These are phyloP conservation scores for Chironomus tepperi DNA, from an alignment of 1,140 invertebrate genomes.

Conservation along the genomic window DNA sequence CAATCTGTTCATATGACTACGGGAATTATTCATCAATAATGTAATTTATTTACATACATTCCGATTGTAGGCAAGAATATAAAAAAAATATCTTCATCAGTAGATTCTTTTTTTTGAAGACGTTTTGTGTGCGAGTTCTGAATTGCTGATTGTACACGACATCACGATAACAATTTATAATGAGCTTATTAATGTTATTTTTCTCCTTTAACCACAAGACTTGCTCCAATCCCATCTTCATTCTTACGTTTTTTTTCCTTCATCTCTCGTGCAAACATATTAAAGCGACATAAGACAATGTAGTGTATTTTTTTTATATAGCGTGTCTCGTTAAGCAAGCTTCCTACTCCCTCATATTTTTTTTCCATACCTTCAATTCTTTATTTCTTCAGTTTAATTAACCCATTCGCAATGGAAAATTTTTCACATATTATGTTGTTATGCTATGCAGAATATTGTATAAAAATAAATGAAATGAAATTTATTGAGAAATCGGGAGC, in stretches of 20 bases:
- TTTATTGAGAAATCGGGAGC: conserved; percentile 3
- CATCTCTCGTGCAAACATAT: background rate
- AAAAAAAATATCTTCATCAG: background rate
- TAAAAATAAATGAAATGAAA: background rate
- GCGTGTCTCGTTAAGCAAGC: background rate
- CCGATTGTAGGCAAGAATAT: background rate
- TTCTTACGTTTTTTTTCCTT: background rate
- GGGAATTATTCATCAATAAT: background rate
- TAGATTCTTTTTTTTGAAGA: background rate
- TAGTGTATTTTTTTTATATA: background rate
- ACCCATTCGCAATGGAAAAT: background rate
- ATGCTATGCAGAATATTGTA: background rate
- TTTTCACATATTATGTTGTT: conserved; percentile 11
- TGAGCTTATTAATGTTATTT: conserved; percentile 14
- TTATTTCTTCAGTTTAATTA: conserved; percentile 1
- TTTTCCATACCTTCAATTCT: background rate
- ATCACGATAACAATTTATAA: conserved; percentile 21
- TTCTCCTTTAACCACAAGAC: background rate
- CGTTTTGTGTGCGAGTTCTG: background rate
- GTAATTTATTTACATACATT: background rate
- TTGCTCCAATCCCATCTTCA: background rate
- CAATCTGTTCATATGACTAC: background rate
- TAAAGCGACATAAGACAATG: background rate
- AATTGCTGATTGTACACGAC: conserved; percentile 6
- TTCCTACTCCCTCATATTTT: conserved; percentile 3